Base-by-base conservation (phyloP, 2,113 vertebrate genomes). In the Strigops habroptila region DNA sequence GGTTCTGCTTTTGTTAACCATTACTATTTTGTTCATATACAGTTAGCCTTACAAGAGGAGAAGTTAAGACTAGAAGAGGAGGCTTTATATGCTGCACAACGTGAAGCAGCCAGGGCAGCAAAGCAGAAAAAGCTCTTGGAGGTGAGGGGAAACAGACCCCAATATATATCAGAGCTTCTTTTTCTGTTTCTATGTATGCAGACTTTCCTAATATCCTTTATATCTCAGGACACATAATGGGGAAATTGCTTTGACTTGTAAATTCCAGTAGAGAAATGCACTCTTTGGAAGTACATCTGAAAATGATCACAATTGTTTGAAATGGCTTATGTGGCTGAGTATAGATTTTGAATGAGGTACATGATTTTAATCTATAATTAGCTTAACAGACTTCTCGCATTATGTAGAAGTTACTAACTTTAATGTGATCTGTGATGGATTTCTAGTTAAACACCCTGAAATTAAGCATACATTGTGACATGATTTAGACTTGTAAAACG, bases 11-110 rank as follows among this genome's bases (percentile, higher is more conserved):
- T 97, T 96, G 98, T 98, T 98, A 98, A 98, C 97, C 98, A 98
- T 98, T 98, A 98, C 95, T 98, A 75, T 98, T 98, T 98, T 98
- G 98, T 99, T 98, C 98, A 98, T 98, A 98, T 88, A 98, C 99
- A 99, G 99, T 99, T 99, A 99, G 99, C 99, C 98, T 98, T 98
- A 99, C 98, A 99, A 98, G 99, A 99, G 98, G 99, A 99, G 99
- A 99, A 99, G 98, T 99, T 99, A 98, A 99, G 98, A 98, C 98
- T 99, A 99, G 99, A 99, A 99, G 99, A 99, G 96, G 99, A 99
- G 98, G 98, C 99, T 98, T 98, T 98, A 98, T 99, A 99, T 98
- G 98, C 98, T 95, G 98, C 98, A 97, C 99, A 99, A 97, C 99
- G 99, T 88, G 98, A 99, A 98, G 98, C 98, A 97, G 99, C 99